A percentile compares a stretch with the other conserved stretches of the same genome.
Conservation (phyloP, 2,888 invertebrate genomes). For the Pristionchus fissidentatus region DNA sequence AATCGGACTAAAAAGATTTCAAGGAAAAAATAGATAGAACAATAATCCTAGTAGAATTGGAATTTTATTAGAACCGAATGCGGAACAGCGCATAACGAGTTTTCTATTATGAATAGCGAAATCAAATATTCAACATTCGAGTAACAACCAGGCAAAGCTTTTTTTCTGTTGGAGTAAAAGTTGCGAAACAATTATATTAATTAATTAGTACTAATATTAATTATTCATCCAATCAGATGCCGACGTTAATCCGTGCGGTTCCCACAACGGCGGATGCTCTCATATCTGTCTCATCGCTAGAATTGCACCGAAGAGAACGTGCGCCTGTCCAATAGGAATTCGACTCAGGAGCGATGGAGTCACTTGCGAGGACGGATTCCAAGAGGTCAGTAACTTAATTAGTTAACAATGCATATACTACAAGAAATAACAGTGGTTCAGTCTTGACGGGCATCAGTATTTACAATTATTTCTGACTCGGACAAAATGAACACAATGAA, state of each 20-base stretch:
- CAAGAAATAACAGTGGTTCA: no score
- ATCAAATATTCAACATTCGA: neutral
- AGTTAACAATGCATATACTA: no score
- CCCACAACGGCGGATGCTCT: slow-evolving; percentile 43
- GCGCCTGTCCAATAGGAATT: slow-evolving; percentile 58
- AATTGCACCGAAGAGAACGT: slow-evolving; percentile 55
- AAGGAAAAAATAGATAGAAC: neutral
- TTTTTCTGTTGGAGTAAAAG: neutral
- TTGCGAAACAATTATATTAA: neutral
- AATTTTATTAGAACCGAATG: no score
- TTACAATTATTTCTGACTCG: neutral
- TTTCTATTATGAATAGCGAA: no score
- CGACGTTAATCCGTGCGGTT: slow-evolving; percentile 20
- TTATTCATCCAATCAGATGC: neutral
- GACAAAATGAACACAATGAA: neutral
- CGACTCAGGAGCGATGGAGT: slow-evolving; percentile 50
- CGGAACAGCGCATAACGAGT: no score
- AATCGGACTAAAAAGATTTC: neutral
- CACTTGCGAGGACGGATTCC: slow-evolving; percentile 56
- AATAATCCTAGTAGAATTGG: no score
- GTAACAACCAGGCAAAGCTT: neutral
- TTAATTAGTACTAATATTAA: neutral
- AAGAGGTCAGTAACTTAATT: slow-evolving; percentile 45
- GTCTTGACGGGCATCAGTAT: no score
- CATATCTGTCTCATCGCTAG: slow-evolving; percentile 46